phyloP scores from a whole-genome alignment of 2,113 vertebrate species.

The Nycticryphes semicollaris region DNA sequence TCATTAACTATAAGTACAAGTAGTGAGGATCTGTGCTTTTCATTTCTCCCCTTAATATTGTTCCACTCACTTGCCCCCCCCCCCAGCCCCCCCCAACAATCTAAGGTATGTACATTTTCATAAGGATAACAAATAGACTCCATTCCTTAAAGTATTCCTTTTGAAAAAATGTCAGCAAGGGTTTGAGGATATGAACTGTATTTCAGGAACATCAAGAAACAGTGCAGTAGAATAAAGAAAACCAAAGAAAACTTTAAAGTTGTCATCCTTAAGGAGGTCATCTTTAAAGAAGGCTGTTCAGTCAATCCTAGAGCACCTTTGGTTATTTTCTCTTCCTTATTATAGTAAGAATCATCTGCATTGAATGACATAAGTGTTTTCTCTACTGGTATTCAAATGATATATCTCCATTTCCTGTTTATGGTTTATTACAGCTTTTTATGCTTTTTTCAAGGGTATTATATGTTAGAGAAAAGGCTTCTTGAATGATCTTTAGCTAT shows the following conservation, averaged over 20 bases:
- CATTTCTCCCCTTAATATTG: neutral
- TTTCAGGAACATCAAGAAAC: neutral
- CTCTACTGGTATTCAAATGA: neutral
- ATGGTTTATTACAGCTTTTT: neutral
- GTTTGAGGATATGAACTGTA: neutral
- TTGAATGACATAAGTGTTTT: neutral
- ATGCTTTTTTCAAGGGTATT: neutral
- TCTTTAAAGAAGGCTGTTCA: neutral
- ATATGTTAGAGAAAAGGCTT: neutral
- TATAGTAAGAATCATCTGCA: neutral
- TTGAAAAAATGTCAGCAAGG: neutral
- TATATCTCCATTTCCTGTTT: neutral
- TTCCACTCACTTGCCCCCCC: too few species aligned
- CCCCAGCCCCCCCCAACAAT: neutral
- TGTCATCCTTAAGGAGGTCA: too few species aligned
- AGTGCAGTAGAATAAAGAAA: neutral
- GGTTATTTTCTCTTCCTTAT: neutral
- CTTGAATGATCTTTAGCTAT: neutral
- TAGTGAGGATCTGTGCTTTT: neutral
- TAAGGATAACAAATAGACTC: neutral
- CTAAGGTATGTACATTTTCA: neutral
- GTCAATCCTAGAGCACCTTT: neutral
- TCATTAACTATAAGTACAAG: neutral
- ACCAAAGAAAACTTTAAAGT: neutral
- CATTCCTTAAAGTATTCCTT: neutral